Evolutionary conservation across 2,888 invertebrate species (phyloP), one percentile per base, ranked within the genome.

Genomic region (Orthonevra nobilis): DNA sequence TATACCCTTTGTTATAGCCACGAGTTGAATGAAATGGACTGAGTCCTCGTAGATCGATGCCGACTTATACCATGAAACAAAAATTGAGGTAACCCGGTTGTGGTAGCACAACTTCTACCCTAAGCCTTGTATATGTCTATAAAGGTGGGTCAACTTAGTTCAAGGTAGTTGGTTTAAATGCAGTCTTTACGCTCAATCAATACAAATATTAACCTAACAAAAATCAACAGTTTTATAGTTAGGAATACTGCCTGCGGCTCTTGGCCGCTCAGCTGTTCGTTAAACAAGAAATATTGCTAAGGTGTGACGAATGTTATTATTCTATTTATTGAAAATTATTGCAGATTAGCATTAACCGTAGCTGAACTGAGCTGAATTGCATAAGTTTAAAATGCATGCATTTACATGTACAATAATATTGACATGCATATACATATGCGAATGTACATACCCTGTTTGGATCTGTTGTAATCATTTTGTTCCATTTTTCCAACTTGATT

Each of bases 401-500:
- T n/a, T n/a, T n/a, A n/a, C n/a, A n/a, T n/a, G n/a, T n/a, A n/a
- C n/a, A n/a, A n/a, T n/a, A n/a, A n/a, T n/a, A n/a, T n/a, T n/a
- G n/a, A n/a, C n/a, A n/a, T n/a, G n/a, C n/a, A n/a, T n/a, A 23
- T 23, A 5, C 23, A 23, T 4, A 5, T 23, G 23, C 5, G 3
- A 23, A 23, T 3, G n/a, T n/a, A 12, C 44, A 36, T 2, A 85
- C 85, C 84, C 82, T 85, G 42, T 61, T 83, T 9, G 84, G 83
- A n/a, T 69, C 77, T 2, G 83, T 83, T 12, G 82, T 61, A 52
- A 84, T 84, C 82, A 86, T 81, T 79, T 85, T 86, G 3, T 75
- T 82, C 86, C 86, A 86, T 61, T 85, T 85, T 34, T 86, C 86
- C 56, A 83, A 83, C 50, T 86, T 86, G 7, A 85, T 79, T 15